Base-by-base conservation (phyloP, 1,140 invertebrate species). In the Zaprionus kolodkinae region DNA sequence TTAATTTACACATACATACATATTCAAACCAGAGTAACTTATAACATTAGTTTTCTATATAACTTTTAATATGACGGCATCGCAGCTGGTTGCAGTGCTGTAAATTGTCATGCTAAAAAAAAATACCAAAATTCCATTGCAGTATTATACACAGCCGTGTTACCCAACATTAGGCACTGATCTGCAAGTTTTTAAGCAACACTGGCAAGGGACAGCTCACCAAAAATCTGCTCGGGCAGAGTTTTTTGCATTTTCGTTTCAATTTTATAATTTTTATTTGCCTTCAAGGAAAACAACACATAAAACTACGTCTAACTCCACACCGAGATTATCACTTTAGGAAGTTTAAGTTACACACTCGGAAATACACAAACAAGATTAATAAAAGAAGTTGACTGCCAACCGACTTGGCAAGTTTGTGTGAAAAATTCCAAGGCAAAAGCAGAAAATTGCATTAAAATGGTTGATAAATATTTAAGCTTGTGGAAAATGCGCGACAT, bases 401-500 rank as follows among this genome's bases (percentile, higher is more conserved):
- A 79, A 25, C 48, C 48, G 40, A 62, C 73, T 81, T 69, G 72
- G 71, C 71, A 76, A 84, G 78, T 76, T 91, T 76, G 85, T 91
- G 85, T 91, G 86, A 91, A 91, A 88, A 91, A 81, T 91, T 86
- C 70, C 69, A 73, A 74, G 75, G 79, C 75, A 83, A 76, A 74
- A 78, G 74, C 75, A 78, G 67, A 78, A 79, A 62, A 75, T 68
- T 83, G 71, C 57, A 68, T 65, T 73, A 78, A 91, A 92, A 92
- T 92, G 92, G 92, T 92, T 85, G 95, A 95, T 92, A 95, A 95
- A 91, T 94, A 95, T 92, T 96, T 96, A 93, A 97, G 96, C 92
- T 96, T 97, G 96, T 98, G 97, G 97, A 98, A 98, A 95, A 96
- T 98, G 88, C 95, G 97, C 83, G 97, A 99, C 94, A 91, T 99